phyloP scores from a whole-genome alignment of 1,140 invertebrate species.

The Camponotus floridanus region DNA sequence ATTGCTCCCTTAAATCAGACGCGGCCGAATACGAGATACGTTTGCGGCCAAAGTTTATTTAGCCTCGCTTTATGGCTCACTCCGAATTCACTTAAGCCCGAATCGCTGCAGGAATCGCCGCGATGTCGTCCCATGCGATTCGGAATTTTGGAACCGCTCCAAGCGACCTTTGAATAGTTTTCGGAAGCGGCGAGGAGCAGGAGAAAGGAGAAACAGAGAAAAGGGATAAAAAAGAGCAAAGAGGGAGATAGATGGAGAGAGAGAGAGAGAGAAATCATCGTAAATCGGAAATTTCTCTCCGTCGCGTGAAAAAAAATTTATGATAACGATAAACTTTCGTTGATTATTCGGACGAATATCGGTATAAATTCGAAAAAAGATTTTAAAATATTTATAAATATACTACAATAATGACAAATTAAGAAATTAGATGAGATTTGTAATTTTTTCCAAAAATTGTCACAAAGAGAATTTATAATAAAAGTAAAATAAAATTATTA shows the following conservation, averaged over 20 bases:
- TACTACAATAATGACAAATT: not conserved
- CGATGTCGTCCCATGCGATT: conserved; percentile 79
- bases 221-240: conserved; percentile 59
- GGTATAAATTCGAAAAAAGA: not conserved
- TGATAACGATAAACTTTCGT: conserved; percentile 59
- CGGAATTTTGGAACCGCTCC: conserved; percentile 84
- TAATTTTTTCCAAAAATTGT: not conserved
- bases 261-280: conserved; percentile 61
- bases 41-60: conserved; percentile 82
- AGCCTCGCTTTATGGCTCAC: conserved; percentile 83
- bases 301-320: conserved; percentile 63
- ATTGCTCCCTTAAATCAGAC: conserved; percentile 77
- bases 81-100: conserved; percentile 83
- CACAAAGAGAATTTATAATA: not conserved
- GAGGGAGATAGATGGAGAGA: conserved; percentile 16
- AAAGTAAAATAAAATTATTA: not conserved
- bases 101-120: conserved; percentile 78
- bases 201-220: conserved; percentile 13
- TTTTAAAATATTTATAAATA: conserved; percentile 32
- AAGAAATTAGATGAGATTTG: not conserved
- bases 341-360: not conserved
- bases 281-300: conserved; percentile 58
- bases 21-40: conserved; percentile 73
- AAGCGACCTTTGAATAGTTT: conserved; percentile 85
- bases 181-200: conserved; percentile 68